phyloP scores from a whole-genome alignment of 2,797 vertebrate species.

The Malacoctenus gilli region DNA sequence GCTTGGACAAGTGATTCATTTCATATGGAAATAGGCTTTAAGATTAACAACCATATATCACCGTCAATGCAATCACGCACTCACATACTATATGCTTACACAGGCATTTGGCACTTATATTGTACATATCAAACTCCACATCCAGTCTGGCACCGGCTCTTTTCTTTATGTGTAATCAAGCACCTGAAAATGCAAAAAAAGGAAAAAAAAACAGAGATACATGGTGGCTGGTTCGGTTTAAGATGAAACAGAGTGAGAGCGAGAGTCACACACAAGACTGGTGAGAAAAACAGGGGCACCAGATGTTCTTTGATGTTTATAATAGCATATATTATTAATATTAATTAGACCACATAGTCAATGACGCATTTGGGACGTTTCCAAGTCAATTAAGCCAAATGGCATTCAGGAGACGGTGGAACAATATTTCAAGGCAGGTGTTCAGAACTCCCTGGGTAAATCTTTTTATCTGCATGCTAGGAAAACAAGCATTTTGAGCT shows the following conservation, averaged over 20 bases:
- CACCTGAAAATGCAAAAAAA: constrained; percentile 75
- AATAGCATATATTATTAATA: constrained; percentile 99
- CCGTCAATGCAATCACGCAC: constrained; percentile 69
- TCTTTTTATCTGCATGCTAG: constrained; percentile 96
- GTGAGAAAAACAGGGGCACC: constrained; percentile 98
- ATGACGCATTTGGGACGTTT: constrained; percentile 99
- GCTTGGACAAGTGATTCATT: constrained; percentile 76
- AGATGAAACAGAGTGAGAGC: constrained; percentile 75
- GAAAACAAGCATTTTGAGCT: constrained; percentile 98
- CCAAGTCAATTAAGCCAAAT: constrained; percentile 99
- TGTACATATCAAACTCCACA: constrained; percentile 68
- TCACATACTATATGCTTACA: constrained; percentile 72
- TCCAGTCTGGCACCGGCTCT: constrained; percentile 35
- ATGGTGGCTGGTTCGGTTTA: constrained; percentile 71
- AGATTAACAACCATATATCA: constrained; percentile 77
- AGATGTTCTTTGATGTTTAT: constrained; percentile 99
- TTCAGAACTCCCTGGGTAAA: constrained; percentile 97
- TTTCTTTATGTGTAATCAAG: constrained; percentile 55
- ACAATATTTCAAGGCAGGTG: constrained; percentile 99
- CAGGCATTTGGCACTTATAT: constrained; percentile 67
- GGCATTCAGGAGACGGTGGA: constrained; percentile 99
- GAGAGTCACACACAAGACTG: constrained; percentile 87
- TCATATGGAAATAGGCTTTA: constrained; percentile 78
- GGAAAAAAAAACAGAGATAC: constrained; percentile 67
- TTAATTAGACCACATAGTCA: constrained; percentile 99